Base-by-base conservation (phyloP, 1,140 invertebrate genomes). In the Musca vetustissima region DNA sequence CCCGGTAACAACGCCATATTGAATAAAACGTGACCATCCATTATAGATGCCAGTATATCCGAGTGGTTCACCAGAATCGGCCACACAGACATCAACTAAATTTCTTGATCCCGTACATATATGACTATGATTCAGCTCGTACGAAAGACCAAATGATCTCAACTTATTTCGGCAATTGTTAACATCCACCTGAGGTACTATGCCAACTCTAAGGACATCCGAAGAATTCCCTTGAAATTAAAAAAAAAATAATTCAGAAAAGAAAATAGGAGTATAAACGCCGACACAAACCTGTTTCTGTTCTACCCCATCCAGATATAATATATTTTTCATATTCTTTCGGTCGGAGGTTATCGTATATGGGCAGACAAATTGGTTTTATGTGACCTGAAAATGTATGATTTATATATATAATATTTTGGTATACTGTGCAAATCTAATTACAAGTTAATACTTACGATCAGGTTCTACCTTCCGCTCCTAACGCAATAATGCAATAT, bases 51-150 rank as follows among this genome's bases (percentile, higher is more conserved):
- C 70, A 14, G 52, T 69, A 67, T 73, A 72, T 68, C 80, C 80
- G 3, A 94, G 78, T 0, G 92, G 90, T 1, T 91, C 92, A 8
- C 92, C 92, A 2, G 91, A 92, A 74, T 93, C 92, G 14, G 91
- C 91, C 68, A 83, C 83, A 71, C 90, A 92, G 0, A 90, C 86
- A 69, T 92, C 90, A 74, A 82, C 87, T 1, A 61, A 61, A 61
- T 80, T 84, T 0, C 83, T 76, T 1, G 88, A 88, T 6, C 88
- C 89, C n/a, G 88, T 89, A 67, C 89, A 91, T 1, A 91, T 73
- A 70, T 91, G 89, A 17, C 83, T 83, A 0, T 84, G 75, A 2
- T 75, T 83, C 13, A 86, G 57, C 0, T 21, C 22, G 6, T 21
- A 50, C 1, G 28, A 17, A 43, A 61, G 55, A 13, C 57, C 9